Conservation (phyloP, 2,888 invertebrate species). For the Ditylenchus weischeri region DNA sequence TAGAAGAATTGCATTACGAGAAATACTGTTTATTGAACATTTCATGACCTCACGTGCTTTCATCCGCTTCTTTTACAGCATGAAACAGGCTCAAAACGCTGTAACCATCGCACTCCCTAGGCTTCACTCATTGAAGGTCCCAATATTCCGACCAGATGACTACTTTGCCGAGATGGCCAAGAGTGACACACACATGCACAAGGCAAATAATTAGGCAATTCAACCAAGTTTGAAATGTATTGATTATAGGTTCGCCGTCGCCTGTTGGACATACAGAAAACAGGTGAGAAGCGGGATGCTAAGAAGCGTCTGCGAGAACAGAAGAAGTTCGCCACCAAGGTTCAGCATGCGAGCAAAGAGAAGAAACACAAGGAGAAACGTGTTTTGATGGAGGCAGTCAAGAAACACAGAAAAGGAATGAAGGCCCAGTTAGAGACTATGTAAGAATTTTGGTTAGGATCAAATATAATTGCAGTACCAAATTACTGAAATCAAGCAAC, state of each 20-base stretch:
- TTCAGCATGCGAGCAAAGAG: slow-evolving; percentile 61
- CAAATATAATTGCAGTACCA: too few relatives aligned
- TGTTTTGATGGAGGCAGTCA: slow-evolving; percentile 84
- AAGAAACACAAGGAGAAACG: slow-evolving; percentile 85
- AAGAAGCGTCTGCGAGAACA: slow-evolving; percentile 73
- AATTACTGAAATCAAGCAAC: too few relatives aligned
- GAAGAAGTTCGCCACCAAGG: slow-evolving; percentile 84
- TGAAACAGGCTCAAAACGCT: slow-evolving; percentile 69
- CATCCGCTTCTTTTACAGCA: slow-evolving; percentile 38
- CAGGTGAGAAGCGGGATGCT: slow-evolving; percentile 6
- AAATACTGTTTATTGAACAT: background rate
- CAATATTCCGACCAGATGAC: slow-evolving; percentile 84
- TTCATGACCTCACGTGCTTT: background rate
- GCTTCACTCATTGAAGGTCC: slow-evolving; percentile 72
- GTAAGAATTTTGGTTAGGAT: slow-evolving; percentile 19
- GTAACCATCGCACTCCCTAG: slow-evolving; percentile 76
- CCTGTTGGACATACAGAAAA: background rate
- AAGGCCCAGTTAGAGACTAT: slow-evolving; percentile 57
- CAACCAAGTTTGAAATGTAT: slow-evolving; percentile 5
- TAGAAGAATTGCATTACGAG: too few relatives aligned
- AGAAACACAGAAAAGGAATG: slow-evolving; percentile 71
- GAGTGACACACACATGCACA: slow-evolving; percentile 93
- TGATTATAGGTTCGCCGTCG: slow-evolving; percentile 1
- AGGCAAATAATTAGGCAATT: slow-evolving; percentile 61
- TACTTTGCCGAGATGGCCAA: slow-evolving; percentile 99